Evolutionary conservation across 2,888 invertebrate species (phyloP).

Genomic region (Protophormia terraenovae): DNA sequence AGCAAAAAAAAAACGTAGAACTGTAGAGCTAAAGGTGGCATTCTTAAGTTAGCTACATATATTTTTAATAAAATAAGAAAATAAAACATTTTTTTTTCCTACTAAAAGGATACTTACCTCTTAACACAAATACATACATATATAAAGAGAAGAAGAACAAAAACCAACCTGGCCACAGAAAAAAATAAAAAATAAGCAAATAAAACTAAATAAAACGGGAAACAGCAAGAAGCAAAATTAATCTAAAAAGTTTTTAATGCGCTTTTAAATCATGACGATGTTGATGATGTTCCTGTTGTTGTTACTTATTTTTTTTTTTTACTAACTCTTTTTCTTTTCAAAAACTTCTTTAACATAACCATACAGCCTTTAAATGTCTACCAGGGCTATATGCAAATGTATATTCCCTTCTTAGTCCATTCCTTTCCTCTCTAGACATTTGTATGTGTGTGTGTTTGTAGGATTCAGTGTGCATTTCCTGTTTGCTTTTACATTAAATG

Average conservation of each 20-base stretch:
- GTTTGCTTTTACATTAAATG: neutral
- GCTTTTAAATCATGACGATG: conserved; percentile 77
- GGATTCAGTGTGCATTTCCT: neutral
- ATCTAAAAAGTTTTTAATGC: conserved; percentile 80
- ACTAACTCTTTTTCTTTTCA: neutral
- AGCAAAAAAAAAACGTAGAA: too few relatives aligned
- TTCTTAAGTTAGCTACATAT: neutral
- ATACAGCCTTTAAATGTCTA: neutral
- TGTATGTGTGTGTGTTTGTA: neutral
- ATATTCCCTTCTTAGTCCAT: neutral
- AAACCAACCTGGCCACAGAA: conserved; percentile 16
- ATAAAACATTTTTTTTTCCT: neutral
- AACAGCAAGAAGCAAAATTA: conserved; percentile 72
- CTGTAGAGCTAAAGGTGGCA: too few relatives aligned
- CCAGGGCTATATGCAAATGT: neutral
- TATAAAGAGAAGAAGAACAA: too few relatives aligned
- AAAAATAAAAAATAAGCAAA: conserved; percentile 1
- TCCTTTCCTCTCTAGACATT: neutral
- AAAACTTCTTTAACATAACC: neutral
- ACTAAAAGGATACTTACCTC: neutral
- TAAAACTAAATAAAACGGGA: conserved; percentile 27
- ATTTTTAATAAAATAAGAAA: neutral
- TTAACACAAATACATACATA: neutral
- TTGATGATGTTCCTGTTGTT: conserved; percentile 21
- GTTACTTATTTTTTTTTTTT: neutral